Percentiles rank a stretch among this genome's conserved stretches.
These are phyloP conservation scores for Distichodus sexfasciatus DNA, from an alignment of 2,797 vertebrate genomes.

Conservation along the genomic window DNA sequence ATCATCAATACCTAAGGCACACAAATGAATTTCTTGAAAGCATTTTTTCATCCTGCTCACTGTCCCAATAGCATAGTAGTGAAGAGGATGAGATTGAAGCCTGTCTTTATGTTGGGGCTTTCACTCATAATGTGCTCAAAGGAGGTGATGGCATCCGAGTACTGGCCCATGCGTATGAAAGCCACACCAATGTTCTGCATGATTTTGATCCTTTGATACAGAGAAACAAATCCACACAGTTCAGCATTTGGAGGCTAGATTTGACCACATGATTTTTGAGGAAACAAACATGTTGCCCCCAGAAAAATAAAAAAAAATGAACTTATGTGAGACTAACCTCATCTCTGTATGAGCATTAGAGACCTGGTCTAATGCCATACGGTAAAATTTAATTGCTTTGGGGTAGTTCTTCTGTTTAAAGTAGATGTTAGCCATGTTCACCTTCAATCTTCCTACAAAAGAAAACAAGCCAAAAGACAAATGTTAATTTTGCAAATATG, in stretches of 20 bases:
- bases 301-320: background rate
- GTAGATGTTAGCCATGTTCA: slow-evolving; percentile 98
- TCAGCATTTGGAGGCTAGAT: background rate
- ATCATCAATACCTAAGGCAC: slow-evolving; percentile 87
- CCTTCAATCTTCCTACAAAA: slow-evolving; percentile 84
- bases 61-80: slow-evolving; percentile 90
- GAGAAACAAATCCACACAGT: background rate
- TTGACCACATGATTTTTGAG: background rate
- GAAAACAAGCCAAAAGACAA: background rate
- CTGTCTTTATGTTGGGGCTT: slow-evolving; percentile 88
- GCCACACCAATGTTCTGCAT: slow-evolving; percentile 95
- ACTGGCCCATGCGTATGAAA: slow-evolving; percentile 90
- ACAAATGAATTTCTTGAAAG: slow-evolving; percentile 90
- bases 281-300: background rate
- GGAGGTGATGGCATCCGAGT: slow-evolving; percentile 87
- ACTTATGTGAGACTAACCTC: slow-evolving; percentile 67
- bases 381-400: slow-evolving; percentile 95
- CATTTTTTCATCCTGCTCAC: slow-evolving; percentile 94
- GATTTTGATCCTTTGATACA: slow-evolving; percentile 86
- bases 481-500: background rate
- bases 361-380: slow-evolving; percentile 97
- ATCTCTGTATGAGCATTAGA: slow-evolving; percentile 88
- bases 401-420: slow-evolving; percentile 94
- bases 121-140: slow-evolving; percentile 95
- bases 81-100: slow-evolving; percentile 91